phyloP scores from a whole-genome alignment of 1,140 invertebrate species.

The Bombus haemorrhoidalis region DNA sequence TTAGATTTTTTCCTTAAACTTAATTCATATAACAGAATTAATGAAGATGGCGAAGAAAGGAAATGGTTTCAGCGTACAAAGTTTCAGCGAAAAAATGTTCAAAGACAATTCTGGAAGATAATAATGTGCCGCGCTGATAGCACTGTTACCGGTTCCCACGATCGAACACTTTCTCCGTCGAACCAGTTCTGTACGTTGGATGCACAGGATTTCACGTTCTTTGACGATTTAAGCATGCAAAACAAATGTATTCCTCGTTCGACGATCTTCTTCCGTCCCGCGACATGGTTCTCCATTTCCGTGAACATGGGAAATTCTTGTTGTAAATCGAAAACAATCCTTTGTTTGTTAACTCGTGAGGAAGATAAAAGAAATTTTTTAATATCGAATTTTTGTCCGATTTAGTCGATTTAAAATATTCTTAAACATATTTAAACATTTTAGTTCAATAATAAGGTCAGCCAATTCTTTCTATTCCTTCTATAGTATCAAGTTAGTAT shows the following conservation, averaged over 20 bases:
- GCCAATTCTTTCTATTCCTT: no score
- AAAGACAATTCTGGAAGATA: constrained; percentile 28
- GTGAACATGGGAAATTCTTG: not conserved
- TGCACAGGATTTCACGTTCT: constrained; percentile 35
- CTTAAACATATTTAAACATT: not conserved
- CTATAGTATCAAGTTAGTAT: no score
- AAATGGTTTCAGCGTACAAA: not conserved
- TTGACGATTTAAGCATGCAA: constrained; percentile 31
- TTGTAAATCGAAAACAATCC: no score
- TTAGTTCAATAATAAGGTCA: no score
- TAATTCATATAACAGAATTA: not conserved
- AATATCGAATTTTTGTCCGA: not conserved
- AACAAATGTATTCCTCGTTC: not conserved
- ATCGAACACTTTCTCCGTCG: constrained; percentile 74
- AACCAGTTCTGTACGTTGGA: constrained; percentile 46
- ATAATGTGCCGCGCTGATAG: constrained; percentile 32
- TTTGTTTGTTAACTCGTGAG: not conserved
- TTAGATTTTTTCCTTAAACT: not conserved
- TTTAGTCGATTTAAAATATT: not conserved
- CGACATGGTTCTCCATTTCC: not conserved
- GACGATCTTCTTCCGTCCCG: not conserved
- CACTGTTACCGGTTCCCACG: constrained; percentile 74
- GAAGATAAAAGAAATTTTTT: not conserved
- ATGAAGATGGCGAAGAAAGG: not conserved
- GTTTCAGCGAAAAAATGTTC: not conserved